Conservation (phyloP, 1,140 invertebrate genomes). For the Eubasilissa regina region DNA sequence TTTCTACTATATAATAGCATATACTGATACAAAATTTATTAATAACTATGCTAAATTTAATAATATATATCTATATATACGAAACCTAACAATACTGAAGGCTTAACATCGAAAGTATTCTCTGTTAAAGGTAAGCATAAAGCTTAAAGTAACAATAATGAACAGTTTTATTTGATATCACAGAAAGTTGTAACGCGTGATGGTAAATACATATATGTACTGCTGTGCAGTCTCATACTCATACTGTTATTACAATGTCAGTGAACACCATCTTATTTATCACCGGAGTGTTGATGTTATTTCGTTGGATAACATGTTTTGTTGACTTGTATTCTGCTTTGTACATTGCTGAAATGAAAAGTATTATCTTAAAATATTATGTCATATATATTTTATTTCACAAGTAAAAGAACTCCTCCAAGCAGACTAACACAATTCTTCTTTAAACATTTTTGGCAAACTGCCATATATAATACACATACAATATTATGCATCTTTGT, state of each 20-base stretch:
- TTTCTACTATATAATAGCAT: conserved; percentile 18
- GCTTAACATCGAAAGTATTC: conserved; percentile 54
- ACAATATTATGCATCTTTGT: too few relatives aligned
- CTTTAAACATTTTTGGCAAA: too few relatives aligned
- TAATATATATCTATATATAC: conserved; percentile 50
- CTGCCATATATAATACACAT: too few relatives aligned
- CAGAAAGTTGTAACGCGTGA: conserved; percentile 59
- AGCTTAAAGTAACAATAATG: conserved; percentile 58
- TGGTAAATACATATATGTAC: conserved; percentile 52
- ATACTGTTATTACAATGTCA: conserved; percentile 25
- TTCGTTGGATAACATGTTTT: conserved; percentile 71
- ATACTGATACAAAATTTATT: conserved; percentile 43
- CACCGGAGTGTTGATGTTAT: conserved; percentile 70
- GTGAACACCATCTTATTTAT: conserved; percentile 61
- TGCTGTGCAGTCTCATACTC: conserved; percentile 48
- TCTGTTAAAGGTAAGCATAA: conserved; percentile 55
- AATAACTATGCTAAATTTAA: conserved; percentile 41
- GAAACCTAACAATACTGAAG: conserved; percentile 58
- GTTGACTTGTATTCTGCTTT: conserved; percentile 65
- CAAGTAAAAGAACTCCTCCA: too few relatives aligned
- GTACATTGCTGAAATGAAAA: conserved; percentile 69
- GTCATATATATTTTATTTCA: too few relatives aligned
- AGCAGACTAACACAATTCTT: too few relatives aligned
- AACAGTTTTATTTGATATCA: conserved; percentile 60
- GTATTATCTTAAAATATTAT: background rate